Evolutionary conservation across 1,140 invertebrate species (phyloP), one percentile per base, ranked within the genome.

Genomic region (Holotrichia oblita): DNA sequence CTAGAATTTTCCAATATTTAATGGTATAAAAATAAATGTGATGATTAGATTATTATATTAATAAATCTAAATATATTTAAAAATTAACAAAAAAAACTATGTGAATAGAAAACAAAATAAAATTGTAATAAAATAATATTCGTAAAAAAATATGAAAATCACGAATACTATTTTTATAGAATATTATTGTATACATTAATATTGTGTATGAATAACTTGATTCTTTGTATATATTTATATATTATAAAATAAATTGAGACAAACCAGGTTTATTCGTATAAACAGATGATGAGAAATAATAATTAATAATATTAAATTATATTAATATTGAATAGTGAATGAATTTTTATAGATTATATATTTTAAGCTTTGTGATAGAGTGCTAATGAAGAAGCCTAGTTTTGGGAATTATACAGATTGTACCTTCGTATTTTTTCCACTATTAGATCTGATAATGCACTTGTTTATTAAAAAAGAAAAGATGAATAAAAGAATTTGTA

Each of bases 301-400:
- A 10, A 69, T 22, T 27, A 27, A 34, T 27, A 34, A 69, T 69
- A 12, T 34, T 27, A 24, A 34, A 24, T 69, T 69, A 69, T 69
- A 69, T 69, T 1, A 69, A 27, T 69, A 34, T 24, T 69, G 61
- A 22, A 69, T 69, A 34, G 27, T 22, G 61, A 69, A 69, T 20
- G 61, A 69, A 22, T 69, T 69, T 69, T 69, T 69, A 69, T 69
- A 69, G 61, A 69, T 7, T 69, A 69, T 17, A 69, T 69, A 69
- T 27, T 69, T 69, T 69, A 69, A 69, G 61, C 61, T 69, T 55
- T 69, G 61, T 69, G 61, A 69, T 69, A 69, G 61, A 69, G 61
- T 69, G 61, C 61, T 27, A 22, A 9, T 6, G 48, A 55, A 55
- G 48, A 69, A 69, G 22, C 61, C 61, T 69, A 69, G 61, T 69